Base-by-base conservation (phyloP, 1,140 invertebrate genomes). In the Drosophila novamexicana region DNA sequence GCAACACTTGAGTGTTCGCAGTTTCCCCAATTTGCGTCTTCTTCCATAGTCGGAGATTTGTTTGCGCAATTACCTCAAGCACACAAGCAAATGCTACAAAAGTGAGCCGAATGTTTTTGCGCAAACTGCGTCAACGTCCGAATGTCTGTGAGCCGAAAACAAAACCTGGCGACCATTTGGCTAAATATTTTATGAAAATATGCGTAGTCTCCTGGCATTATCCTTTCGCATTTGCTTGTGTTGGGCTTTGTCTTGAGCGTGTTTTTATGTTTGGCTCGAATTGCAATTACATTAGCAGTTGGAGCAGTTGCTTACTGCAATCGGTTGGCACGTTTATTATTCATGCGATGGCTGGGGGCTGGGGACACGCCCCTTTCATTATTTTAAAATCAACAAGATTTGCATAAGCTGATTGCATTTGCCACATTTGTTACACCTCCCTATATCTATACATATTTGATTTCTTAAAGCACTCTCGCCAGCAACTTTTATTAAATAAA, bases 161-260 rank as follows among this genome's bases (percentile, higher is more conserved):
- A 45, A 22, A 73, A 69, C 54, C 61, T 74, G 77, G 65, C 70
- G 71, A 71, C 78, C 79, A 88, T 88, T 86, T 88, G 69, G 76
- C 69, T 86, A 83, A 88, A 86, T 86, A 86, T 88, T 86, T 86
- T 83, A 86, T 86, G 84, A 88, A 86, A 88, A 83, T 88, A 88
- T 86, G 83, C 79, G 82, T 77, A 64, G 9, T 37, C 56, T 70
- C 42, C 53, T 47, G 64, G 42, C 61, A 74, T 70, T 64, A 42
- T 65, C 64, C 70, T 42, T 63, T 22, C 22, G 56, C 40, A 32
- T 44, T 22, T 47, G 32, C 37, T 14, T 59, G 7, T 36, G 12
- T 16, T n/a, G 61, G 52, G 50, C 75, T 63, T 76, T 62, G 72
- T 47, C 66, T 75, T 81, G 67, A 34, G 12, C 40, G 9, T 57